A percentile compares a stretch with the other conserved stretches of the same genome.
phyloP scores from a whole-genome alignment of 1,140 invertebrate species.

The Caenorhabditis inopinata region DNA sequence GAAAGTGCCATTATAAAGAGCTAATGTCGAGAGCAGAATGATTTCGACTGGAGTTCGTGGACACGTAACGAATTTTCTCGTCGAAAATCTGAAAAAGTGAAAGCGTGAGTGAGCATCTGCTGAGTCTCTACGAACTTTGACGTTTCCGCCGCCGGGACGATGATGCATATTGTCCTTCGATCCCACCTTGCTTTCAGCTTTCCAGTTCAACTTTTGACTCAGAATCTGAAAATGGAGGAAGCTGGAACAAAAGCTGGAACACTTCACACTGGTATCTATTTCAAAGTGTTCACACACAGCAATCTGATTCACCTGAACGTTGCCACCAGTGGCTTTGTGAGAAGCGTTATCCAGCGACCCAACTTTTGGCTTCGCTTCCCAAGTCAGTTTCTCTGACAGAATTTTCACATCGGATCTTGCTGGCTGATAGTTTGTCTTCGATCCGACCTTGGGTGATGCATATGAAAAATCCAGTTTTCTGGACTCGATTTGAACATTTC shows the following conservation, averaged over 20 bases:
- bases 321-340: slow-evolving; percentile 73
- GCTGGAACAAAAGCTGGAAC: background rate
- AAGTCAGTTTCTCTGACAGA: slow-evolving; percentile 28
- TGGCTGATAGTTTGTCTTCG: background rate
- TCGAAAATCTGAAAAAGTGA: slow-evolving; percentile 42
- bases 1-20: background rate
- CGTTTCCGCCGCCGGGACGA: slow-evolving; percentile 80
- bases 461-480: background rate
- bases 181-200: slow-evolving; percentile 86
- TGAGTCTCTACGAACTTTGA: slow-evolving; percentile 76
- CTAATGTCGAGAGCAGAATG: background rate
- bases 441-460: slow-evolving; percentile 17
- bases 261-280: slow-evolving; percentile 78
- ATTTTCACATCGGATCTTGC: slow-evolving; percentile 6
- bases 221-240: slow-evolving; percentile 74
- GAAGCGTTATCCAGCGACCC: slow-evolving; percentile 85
- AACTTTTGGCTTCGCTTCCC: slow-evolving; percentile 69
- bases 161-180: slow-evolving; percentile 88
- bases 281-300: slow-evolving; percentile 69
- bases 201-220: slow-evolving; percentile 80
- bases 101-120: background rate
- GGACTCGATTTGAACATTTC: slow-evolving; percentile 43
- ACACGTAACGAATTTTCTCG: slow-evolving; percentile 37
- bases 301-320: slow-evolving; percentile 36
- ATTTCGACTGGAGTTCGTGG: background rate